Evolutionary conservation across 2,888 invertebrate species (phyloP).

Genomic region (Ethmia dodecea): DNA sequence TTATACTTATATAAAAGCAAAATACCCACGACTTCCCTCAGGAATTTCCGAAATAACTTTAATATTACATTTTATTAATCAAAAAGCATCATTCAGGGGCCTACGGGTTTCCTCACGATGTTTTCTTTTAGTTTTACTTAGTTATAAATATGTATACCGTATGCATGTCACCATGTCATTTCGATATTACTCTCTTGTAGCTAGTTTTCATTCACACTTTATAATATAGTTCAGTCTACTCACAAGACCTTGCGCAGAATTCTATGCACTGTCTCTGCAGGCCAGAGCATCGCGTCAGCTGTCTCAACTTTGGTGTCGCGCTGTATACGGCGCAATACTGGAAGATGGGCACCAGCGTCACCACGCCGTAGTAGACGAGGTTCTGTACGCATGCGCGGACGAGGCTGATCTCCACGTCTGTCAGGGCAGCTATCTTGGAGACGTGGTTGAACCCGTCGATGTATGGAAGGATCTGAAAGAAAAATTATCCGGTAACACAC

Average conservation of each 20-base stretch:
- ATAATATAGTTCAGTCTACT: constrained; percentile 21
- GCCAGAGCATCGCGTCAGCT: constrained; percentile 79
- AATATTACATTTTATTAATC: no score
- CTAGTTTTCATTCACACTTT: no score
- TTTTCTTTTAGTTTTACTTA: no score
- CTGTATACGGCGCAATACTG: constrained; percentile 89
- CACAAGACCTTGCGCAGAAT: constrained; percentile 83
- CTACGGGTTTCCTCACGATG: no score
- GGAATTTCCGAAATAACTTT: no score
- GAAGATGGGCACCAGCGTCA: constrained; percentile 86
- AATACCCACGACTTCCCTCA: no score
- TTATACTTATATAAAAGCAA: no score
- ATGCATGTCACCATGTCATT: no score
- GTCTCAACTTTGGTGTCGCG: constrained; percentile 83
- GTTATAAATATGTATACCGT: no score
- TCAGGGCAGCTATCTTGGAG: constrained; percentile 85
- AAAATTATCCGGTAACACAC: no score
- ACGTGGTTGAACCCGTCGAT: constrained; percentile 91
- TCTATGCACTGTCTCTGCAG: constrained; percentile 84
- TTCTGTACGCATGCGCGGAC: constrained; percentile 90
- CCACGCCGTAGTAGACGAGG: constrained; percentile 85
- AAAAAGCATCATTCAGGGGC: no score
- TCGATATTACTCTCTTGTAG: no score
- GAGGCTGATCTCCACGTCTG: constrained; percentile 88
- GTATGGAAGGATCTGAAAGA: constrained; percentile 82